Conservation (phyloP, 2,797 vertebrate genomes). For the Sebastes variabilis region DNA sequence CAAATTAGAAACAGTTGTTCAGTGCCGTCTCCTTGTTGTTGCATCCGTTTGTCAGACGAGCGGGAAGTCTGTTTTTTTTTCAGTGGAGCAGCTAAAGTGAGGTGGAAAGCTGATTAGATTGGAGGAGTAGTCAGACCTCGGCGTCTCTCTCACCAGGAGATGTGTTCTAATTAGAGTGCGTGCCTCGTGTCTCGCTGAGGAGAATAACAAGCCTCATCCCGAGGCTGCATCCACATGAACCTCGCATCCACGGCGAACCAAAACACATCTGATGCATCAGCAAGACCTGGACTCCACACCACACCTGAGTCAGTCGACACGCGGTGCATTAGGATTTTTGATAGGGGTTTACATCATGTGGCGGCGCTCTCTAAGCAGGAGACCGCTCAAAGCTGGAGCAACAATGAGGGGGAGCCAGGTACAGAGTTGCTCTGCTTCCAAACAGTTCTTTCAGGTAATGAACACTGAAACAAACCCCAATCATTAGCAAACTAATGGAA, state of each 20-base stretch:
- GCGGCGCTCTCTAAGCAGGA: neutral
- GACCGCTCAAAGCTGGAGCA: conserved; percentile 12
- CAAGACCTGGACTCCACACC: conserved; percentile 46
- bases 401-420: neutral
- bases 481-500: neutral
- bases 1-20: conserved; percentile 62
- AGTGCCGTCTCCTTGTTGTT: conserved; percentile 55
- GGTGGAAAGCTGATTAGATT: conserved; percentile 68
- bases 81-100: conserved; percentile 46
- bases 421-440: neutral
- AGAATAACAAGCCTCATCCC: conserved; percentile 74
- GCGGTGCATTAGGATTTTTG: conserved; percentile 30
- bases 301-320: conserved; percentile 49
- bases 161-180: conserved; percentile 76
- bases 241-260: conserved; percentile 45
- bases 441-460: neutral
- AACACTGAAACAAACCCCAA: neutral
- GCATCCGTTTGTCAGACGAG: conserved; percentile 61
- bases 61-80: conserved; percentile 45
- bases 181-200: conserved; percentile 61
- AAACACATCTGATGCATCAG: conserved; percentile 58
- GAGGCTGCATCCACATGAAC: conserved; percentile 55
- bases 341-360: conserved; percentile 9
- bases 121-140: conserved; percentile 60
- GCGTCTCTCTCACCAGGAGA: conserved; percentile 73